These are phyloP conservation scores for Acleris holmiana DNA, from an alignment of 2,888 invertebrate genomes.

Conservation along the genomic window DNA sequence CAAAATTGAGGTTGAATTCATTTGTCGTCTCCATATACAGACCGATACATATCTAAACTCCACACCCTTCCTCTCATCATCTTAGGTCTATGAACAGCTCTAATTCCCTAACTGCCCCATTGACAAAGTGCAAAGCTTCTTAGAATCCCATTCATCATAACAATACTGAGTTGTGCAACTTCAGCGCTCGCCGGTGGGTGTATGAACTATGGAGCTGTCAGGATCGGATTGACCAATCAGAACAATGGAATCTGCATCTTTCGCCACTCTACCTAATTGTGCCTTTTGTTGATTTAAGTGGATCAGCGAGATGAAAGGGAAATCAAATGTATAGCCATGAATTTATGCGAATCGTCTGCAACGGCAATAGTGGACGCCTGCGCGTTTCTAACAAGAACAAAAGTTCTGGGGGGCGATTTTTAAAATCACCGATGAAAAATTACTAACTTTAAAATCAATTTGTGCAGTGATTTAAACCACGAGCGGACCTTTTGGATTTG, in stretches of 20 bases:
- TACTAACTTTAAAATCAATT: no score
- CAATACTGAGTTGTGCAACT: slow-evolving; percentile 1
- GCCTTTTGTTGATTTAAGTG: slow-evolving; percentile 32
- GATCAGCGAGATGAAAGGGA: slow-evolving; percentile 28
- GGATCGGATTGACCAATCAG: slow-evolving; percentile 27
- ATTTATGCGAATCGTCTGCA: not conserved
- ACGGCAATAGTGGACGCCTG: not conserved
- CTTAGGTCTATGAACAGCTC: not conserved
- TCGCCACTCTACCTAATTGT: slow-evolving; percentile 28
- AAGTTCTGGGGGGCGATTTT: no score
- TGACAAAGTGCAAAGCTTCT: not conserved
- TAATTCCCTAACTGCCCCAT: slow-evolving; percentile 4
- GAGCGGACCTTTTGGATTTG: no score
- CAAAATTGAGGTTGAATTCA: no score
- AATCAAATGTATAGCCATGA: slow-evolving; percentile 8
- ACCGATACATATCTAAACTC: no score
- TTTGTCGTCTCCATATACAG: no score
- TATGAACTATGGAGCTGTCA: slow-evolving; percentile 9
- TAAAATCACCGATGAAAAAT: no score
- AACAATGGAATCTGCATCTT: slow-evolving; percentile 25
- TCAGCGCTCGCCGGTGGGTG: slow-evolving; percentile 9
- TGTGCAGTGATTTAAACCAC: no score
- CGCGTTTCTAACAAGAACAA: not conserved
- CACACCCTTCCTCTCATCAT: no score
- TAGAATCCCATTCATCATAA: slow-evolving; percentile 5